These are phyloP conservation scores for Solen grandis DNA, from an alignment of 1,140 invertebrate species.

Conservation along the genomic window DNA sequence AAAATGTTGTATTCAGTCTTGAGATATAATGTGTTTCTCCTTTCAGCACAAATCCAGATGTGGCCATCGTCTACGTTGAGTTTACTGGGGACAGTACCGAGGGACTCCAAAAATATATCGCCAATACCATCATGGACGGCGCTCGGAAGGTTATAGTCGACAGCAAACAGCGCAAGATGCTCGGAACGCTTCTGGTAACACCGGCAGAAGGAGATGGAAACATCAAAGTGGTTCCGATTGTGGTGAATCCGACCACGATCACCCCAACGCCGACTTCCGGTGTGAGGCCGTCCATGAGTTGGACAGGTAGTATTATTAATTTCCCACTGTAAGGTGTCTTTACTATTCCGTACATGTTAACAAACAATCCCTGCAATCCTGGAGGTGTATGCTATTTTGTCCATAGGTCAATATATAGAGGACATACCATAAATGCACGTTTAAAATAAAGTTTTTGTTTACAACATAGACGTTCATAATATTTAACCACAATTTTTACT, in stretches of 20 bases:
- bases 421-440: too few relatives aligned
- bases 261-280: constrained; percentile 12
- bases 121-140: constrained; percentile 32
- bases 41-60: constrained; percentile 39
- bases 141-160: constrained; percentile 35
- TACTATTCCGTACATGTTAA: too few relatives aligned
- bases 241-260: constrained; percentile 41
- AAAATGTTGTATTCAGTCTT: too few relatives aligned
- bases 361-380: too few relatives aligned
- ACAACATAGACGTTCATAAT: too few relatives aligned
- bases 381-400: too few relatives aligned
- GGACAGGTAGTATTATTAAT: too few relatives aligned
- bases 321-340: too few relatives aligned
- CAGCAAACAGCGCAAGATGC: constrained; percentile 22
- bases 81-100: constrained; percentile 37
- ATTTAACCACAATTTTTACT: too few relatives aligned
- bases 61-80: constrained; percentile 30
- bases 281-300: neutral
- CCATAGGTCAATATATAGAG: too few relatives aligned
- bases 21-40: neutral
- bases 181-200: constrained; percentile 47
- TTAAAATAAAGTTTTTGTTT: too few relatives aligned
- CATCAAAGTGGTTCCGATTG: constrained; percentile 35
- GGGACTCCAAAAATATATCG: constrained; percentile 7
- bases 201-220: constrained; percentile 32